Conservation (phyloP, 2,888 invertebrate species). For the Polydrusus tereticollis region DNA sequence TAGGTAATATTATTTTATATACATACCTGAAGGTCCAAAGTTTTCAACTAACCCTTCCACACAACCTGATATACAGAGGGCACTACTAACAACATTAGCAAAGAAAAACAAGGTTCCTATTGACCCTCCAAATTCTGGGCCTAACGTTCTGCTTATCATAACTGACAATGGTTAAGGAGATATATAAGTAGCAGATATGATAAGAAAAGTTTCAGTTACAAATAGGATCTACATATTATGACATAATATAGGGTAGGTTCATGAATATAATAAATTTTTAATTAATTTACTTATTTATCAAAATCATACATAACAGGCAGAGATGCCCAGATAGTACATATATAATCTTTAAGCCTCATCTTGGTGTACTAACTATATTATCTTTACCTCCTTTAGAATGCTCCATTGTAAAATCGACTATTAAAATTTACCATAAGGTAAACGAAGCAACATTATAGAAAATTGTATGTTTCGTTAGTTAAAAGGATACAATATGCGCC, state of each 20-base stretch:
- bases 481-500: conserved; percentile 98
- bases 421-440: too few species aligned
- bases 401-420: too few species aligned
- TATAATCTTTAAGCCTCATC: too few species aligned
- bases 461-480: too few species aligned
- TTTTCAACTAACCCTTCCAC: conserved; percentile 94
- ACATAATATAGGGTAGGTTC: too few species aligned
- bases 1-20: not conserved
- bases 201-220: not conserved
- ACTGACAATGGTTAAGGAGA: conserved; percentile 71
- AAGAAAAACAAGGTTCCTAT: conserved; percentile 98
- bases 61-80: conserved; percentile 95
- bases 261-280: too few species aligned
- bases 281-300: too few species aligned
- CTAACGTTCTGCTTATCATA: conserved; percentile 98
- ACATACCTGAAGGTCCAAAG: conserved; percentile 82
- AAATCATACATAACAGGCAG: too few species aligned
- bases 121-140: conserved; percentile 98
- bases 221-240: too few species aligned
- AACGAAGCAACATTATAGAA: not conserved
- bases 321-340: too few species aligned
- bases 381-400: too few species aligned
- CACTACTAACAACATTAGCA: conserved; percentile 97
- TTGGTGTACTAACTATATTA: too few species aligned
- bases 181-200: not conserved